Evolutionary conservation across 2,797 vertebrate genomes (phyloP), one percentile per base, ranked within the genome.

Genomic region (Lepus oiostolus): DNA sequence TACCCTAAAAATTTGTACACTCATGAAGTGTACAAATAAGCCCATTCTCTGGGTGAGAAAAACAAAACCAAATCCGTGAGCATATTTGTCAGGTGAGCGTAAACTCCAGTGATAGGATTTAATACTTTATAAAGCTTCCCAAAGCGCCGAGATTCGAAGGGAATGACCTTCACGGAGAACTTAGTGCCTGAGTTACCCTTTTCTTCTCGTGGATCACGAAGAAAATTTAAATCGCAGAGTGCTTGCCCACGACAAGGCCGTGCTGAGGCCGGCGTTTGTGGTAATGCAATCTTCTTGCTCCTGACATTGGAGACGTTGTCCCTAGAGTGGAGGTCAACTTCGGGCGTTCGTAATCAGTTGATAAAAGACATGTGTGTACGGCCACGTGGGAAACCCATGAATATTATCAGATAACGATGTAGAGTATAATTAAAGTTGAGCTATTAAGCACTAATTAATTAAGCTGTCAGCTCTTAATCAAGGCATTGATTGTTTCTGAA

Each of bases 391-490:
- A 93, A 96, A 96, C 94, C 93, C 95, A 80, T 92, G 95, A 71
- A 93, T 96, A 96, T 95, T 94, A 96, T 93, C 88, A 90, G 96
- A 91, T 95, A 95, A 96, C 7, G 38, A 88, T 96, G 92, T 95
- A 35, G 42, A 94, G 58, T 93, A 81, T 97, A 97, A 97, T 96
- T 97, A 95, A 95, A 63, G 96, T 92, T 94, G 95, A 54, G 38
- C 80, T 91, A 97, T 97, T 96, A 97, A 96, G 92, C 86, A 28
- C 96, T 97, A 97, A 97, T 97, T 97, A 96, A 96, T 97, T 97
- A 97, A 95, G 91, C 85, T 94, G 96, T 97, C 97, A 97, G 96
- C 96, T 97, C 95, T 97, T 96, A 97, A 97, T 97, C 96, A 97
- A 96, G 92, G 93, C 96, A 96, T 97, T 90, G 94, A 97, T 97